Conservation (phyloP, 1,140 invertebrate genomes). For the Ips nitidus region DNA sequence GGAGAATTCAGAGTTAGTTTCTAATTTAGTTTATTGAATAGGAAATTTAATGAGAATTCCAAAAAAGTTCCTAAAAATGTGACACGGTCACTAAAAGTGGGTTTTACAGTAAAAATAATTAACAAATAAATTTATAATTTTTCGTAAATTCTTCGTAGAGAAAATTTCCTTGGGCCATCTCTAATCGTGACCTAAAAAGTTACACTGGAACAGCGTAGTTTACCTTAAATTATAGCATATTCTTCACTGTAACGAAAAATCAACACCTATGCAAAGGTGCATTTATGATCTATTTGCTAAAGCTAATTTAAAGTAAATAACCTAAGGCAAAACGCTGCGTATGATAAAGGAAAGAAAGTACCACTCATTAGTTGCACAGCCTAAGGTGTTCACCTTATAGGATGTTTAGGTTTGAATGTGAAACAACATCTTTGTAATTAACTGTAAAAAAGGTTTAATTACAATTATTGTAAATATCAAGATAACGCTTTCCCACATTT, state of each 20-base stretch:
- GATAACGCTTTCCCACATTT: background rate
- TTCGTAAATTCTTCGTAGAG: no score
- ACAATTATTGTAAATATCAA: background rate
- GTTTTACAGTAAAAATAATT: no score
- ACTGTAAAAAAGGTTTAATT: background rate
- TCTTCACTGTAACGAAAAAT: slow-evolving; percentile 13
- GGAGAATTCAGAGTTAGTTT: no score
- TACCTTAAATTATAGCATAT: slow-evolving; percentile 7
- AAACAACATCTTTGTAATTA: background rate
- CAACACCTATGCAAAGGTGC: slow-evolving; percentile 2
- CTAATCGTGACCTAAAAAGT: no score
- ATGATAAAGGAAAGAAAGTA: slow-evolving; percentile 4
- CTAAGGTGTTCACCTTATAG: background rate
- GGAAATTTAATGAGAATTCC: no score
- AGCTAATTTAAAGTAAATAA: slow-evolving; percentile 16
- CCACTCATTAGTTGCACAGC: background rate
- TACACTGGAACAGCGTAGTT: background rate
- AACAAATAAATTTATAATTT: no score
- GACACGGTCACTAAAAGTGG: no score
- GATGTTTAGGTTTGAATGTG: background rate
- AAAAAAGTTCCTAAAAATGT: no score
- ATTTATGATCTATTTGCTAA: slow-evolving; percentile 1
- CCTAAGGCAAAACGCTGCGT: slow-evolving; percentile 1
- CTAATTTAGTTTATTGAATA: no score
- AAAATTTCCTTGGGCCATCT: no score